Evolutionary conservation across 2,113 vertebrate genomes (phyloP), one percentile per base, ranked within the genome.

Genomic region (Tyrannus savana): DNA sequence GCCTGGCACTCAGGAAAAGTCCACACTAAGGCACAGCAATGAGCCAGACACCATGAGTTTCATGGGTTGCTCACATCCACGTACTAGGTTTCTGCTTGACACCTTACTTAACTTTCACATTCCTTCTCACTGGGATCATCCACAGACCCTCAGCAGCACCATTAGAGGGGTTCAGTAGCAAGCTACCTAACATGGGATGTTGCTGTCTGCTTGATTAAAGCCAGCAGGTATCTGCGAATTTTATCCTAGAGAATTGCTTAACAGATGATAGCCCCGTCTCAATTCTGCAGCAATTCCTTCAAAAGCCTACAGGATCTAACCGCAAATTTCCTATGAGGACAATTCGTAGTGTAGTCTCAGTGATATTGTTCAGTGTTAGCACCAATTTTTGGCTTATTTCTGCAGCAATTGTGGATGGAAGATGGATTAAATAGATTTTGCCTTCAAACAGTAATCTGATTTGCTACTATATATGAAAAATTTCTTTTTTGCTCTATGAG

Each of bases 41-140:
- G 31, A 58, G 35, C 7, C 5, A 35, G 33, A 49, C 27, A 39
- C 33, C 0, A 0, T 0, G 0, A 74, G 14, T 15, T 78, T 64
- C 10, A 3, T 25, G 25, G 16, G n/a, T 41, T 79, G 10, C 17
- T 76, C 67, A 15, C 37, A 15, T 13, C 12, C 19, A 49, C 39
- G 9, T 37, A 17, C 1, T 10, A 17, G 0, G 4, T 27, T 74
- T 79, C 39, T 55, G 27, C 55, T 68, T 52, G 16, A 44, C 17
- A 31, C 4, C 31, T 39, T 2, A 37, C 37, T 73, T 71, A 22
- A 50, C 16, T 93, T 74, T 37, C 27, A 3, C 11, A 22, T 46
- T 19, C 8, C 22, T 60, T 83, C 74, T 72, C 19, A 10, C 7
- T 67, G 19, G 13, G 14, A 62, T 78, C 58, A 14, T 71, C 64